These are phyloP conservation scores for Coregonus suidteri DNA, from an alignment of 2,797 vertebrate genomes.

Conservation along the genomic window DNA sequence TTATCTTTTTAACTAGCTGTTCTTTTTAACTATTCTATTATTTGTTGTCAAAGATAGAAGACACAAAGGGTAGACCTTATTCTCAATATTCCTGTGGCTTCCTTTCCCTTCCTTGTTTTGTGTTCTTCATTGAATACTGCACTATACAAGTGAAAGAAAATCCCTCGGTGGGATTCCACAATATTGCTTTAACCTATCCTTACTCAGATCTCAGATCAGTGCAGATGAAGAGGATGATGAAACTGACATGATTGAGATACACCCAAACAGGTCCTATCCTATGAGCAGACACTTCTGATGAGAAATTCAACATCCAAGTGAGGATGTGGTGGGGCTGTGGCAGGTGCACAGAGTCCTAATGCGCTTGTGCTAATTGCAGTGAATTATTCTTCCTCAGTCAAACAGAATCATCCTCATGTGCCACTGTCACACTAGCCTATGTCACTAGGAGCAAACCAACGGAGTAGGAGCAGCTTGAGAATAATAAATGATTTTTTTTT, in stretches of 20 bases:
- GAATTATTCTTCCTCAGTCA: background rate
- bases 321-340: slow-evolving; percentile 6
- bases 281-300: background rate
- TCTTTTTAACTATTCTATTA: too few relatives aligned
- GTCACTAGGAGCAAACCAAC: background rate
- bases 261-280: background rate
- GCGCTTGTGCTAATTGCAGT: slow-evolving; percentile 32
- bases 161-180: background rate
- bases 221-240: background rate
- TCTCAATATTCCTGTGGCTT: too few relatives aligned
- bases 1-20: too few relatives aligned
- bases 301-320: slow-evolving; percentile 50
- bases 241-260: background rate
- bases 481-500: background rate
- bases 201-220: background rate
- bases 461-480: background rate
- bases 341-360: too few relatives aligned
- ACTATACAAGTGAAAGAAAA: background rate
- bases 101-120: too few relatives aligned
- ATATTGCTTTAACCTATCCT: background rate
- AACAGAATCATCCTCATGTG: background rate
- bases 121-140: background rate
- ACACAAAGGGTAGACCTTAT: too few relatives aligned
- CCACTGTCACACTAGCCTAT: background rate
- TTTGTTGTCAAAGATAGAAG: too few relatives aligned